Percentiles rank a stretch among this genome's conserved stretches.
These are phyloP conservation scores for Eupeodes latifasciatus DNA, from an alignment of 2,888 invertebrate species.

Conservation along the genomic window DNA sequence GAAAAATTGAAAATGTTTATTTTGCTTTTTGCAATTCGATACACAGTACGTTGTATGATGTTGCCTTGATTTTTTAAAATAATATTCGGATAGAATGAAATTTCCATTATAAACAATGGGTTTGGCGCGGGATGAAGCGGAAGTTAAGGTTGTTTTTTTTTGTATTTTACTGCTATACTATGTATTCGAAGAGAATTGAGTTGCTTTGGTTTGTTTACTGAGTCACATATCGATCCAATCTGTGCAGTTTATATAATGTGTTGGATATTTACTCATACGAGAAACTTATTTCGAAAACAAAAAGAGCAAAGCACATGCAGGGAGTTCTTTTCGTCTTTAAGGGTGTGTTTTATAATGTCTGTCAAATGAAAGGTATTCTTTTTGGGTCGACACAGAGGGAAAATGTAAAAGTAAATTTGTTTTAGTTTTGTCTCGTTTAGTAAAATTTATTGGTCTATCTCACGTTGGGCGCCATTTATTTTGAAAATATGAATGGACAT, in stretches of 20 bases:
- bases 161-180: neutral
- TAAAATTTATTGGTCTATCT: neutral
- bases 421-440: neutral
- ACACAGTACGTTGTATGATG: constrained; percentile 4
- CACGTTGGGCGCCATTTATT: constrained; percentile 23
- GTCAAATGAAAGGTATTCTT: constrained; percentile 5
- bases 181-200: constrained; percentile 13
- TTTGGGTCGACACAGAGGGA: neutral
- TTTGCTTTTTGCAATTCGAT: constrained; percentile 58
- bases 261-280: constrained; percentile 43
- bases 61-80: constrained; percentile 7
- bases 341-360: constrained; percentile 26
- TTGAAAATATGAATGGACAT: no score
- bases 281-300: constrained; percentile 10
- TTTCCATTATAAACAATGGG: constrained; percentile 50
- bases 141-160: neutral
- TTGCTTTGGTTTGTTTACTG: constrained; percentile 59
- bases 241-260: constrained; percentile 24
- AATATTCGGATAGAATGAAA: constrained; percentile 47
- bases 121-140: constrained; percentile 28
- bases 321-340: neutral
- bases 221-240: constrained; percentile 57
- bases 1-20: constrained; percentile 55
- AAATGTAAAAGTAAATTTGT: neutral
- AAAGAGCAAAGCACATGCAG: neutral